phyloP scores from a whole-genome alignment of 2,888 invertebrate genomes.

The Caenorhabditis sp. region DNA sequence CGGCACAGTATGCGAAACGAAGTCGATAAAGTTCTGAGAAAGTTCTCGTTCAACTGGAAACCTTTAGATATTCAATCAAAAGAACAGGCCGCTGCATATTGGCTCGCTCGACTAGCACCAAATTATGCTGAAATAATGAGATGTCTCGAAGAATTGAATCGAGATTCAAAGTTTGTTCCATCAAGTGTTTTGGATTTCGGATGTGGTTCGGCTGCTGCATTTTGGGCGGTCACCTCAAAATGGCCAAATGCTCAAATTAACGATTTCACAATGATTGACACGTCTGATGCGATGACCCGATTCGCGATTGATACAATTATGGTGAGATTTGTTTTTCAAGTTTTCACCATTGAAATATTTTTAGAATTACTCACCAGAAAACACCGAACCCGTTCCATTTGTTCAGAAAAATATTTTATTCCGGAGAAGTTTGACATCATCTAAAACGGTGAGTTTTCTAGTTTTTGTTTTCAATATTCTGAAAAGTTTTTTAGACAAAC shows the following conservation, averaged over 20 bases:
- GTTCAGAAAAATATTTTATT: constrained; percentile 58
- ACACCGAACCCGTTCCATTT: constrained; percentile 31
- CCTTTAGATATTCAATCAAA: constrained; percentile 57
- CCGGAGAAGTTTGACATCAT: constrained; percentile 59
- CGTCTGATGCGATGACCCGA: constrained; percentile 83
- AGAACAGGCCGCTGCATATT: constrained; percentile 58
- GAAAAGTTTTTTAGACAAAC: constrained; percentile 39
- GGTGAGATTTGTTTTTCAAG: background rate
- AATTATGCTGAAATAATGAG: constrained; percentile 65
- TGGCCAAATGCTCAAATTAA: constrained; percentile 77
- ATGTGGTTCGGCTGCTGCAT: constrained; percentile 84
- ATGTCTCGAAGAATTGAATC: constrained; percentile 70
- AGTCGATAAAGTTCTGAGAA: constrained; percentile 57
- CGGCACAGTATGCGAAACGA: constrained; percentile 52
- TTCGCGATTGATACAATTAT: constrained; percentile 72
- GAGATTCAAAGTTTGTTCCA: constrained; percentile 77
- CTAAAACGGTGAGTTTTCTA: constrained; percentile 25
- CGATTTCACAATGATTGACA: constrained; percentile 87
- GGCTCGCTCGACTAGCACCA: constrained; percentile 59
- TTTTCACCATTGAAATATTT: too few species aligned
- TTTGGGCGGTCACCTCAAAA: constrained; percentile 79
- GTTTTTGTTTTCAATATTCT: background rate
- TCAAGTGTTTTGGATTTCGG: constrained; percentile 87
- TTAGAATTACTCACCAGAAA: constrained; percentile 14
- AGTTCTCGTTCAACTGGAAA: constrained; percentile 64